Evolutionary conservation across 2,113 vertebrate species (phyloP).

Genomic region (Baryphthengus martii): DNA sequence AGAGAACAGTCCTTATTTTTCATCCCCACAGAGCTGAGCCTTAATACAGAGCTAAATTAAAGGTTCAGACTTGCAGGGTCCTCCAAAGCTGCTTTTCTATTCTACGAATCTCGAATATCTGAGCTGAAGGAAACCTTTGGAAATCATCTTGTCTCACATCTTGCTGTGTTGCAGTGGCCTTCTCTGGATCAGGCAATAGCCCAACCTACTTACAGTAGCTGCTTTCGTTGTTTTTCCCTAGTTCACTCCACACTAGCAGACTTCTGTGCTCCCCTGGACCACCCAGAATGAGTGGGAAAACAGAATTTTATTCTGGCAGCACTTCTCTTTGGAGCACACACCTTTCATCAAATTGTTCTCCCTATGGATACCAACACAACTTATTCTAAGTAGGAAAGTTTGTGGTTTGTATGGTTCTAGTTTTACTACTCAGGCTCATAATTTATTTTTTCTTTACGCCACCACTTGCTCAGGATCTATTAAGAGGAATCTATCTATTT

Average conservation of each 20-base stretch:
- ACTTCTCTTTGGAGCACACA: neutral
- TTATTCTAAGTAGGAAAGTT: neutral
- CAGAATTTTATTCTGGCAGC: neutral
- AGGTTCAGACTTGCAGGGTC: neutral
- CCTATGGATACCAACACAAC: neutral
- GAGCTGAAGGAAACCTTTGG: neutral
- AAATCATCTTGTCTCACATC: neutral
- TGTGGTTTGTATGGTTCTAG: neutral
- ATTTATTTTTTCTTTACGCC: neutral
- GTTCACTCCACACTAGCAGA: neutral
- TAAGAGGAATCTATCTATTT: neutral
- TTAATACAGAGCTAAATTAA: neutral
- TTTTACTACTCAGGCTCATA: neutral
- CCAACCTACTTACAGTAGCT: neutral
- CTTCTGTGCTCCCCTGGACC: neutral
- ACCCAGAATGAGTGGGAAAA: neutral
- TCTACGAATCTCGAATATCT: neutral
- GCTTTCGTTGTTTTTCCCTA: neutral
- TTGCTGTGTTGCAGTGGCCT: neutral
- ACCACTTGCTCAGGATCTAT: neutral
- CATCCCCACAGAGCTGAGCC: neutral
- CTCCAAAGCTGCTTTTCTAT: neutral
- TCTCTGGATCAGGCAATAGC: neutral
- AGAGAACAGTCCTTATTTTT: neutral
- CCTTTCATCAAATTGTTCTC: neutral